These are phyloP conservation scores for Caenorhabditis sulstoni DNA, from an alignment of 2,888 invertebrate species.

Conservation along the genomic window DNA sequence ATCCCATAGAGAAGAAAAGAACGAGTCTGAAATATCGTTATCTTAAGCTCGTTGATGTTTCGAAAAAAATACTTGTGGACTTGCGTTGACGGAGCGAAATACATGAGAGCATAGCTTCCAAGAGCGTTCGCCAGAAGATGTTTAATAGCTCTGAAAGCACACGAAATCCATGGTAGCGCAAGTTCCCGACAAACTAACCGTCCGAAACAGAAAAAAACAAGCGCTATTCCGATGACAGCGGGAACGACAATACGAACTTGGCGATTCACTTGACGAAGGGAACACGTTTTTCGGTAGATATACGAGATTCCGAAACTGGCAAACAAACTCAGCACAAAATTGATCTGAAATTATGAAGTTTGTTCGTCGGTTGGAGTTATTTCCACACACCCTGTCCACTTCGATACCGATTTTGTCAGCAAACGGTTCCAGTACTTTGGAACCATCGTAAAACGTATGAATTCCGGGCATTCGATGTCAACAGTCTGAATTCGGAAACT, in stretches of 20 bases:
- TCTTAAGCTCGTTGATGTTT: not conserved
- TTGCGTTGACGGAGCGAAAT: slow-evolving; percentile 72
- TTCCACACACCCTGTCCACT: slow-evolving; percentile 71
- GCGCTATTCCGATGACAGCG: slow-evolving; percentile 70
- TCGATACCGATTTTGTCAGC: slow-evolving; percentile 72
- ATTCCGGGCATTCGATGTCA: slow-evolving; percentile 73
- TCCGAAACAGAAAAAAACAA: slow-evolving; percentile 79
- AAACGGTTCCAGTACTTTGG: slow-evolving; percentile 72
- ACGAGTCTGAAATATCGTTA: slow-evolving; percentile 86
- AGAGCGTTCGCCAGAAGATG: slow-evolving; percentile 73
- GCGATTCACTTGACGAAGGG: slow-evolving; percentile 60
- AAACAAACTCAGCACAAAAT: slow-evolving; percentile 73
- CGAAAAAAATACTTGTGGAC: slow-evolving; percentile 71
- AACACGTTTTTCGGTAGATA: slow-evolving; percentile 63
- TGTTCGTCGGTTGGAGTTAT: not conserved
- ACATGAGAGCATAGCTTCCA: slow-evolving; percentile 75
- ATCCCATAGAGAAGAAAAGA: slow-evolving; percentile 89
- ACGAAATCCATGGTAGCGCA: not conserved
- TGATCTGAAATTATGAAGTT: slow-evolving; percentile 69
- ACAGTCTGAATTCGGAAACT: not conserved
- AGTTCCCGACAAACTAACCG: slow-evolving; percentile 57
- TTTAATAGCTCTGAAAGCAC: slow-evolving; percentile 73
- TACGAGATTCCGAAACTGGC: slow-evolving; percentile 68
- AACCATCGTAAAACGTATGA: slow-evolving; percentile 78
- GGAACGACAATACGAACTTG: slow-evolving; percentile 67